phyloP scores from a whole-genome alignment of 2,113 vertebrate genomes.

The Leucopsar rothschildi region DNA sequence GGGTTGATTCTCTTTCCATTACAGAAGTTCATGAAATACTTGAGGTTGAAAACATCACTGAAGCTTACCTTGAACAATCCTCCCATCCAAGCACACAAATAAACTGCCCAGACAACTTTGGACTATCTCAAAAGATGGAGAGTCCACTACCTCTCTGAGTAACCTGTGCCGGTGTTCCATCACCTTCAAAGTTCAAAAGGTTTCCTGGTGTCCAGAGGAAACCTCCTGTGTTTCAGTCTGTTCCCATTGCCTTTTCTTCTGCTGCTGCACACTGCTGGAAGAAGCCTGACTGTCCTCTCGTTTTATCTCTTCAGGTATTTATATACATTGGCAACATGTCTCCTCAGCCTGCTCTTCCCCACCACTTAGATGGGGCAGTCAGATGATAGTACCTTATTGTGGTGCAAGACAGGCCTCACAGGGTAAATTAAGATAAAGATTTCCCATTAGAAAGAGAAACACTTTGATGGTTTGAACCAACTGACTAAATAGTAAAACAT shows the following conservation, averaged over 20 bases:
- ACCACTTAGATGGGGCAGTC: neutral
- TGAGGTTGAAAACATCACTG: neutral
- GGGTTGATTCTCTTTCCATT: neutral
- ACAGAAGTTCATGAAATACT: neutral
- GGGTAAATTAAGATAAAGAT: neutral
- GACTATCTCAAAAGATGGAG: neutral
- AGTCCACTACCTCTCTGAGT: neutral
- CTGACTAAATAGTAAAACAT: neutral
- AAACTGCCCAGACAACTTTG: neutral
- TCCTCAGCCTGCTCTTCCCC: neutral
- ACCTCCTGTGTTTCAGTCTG: neutral
- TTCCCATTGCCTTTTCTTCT: neutral
- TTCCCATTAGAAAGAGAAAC: neutral
- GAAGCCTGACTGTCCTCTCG: rapidly evolving
- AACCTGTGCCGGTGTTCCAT: neutral
- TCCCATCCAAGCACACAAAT: neutral
- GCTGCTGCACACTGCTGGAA: neutral
- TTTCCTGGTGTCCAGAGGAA: neutral
- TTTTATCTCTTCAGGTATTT: neutral
- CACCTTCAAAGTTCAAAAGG: neutral
- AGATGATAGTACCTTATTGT: neutral
- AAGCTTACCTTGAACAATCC: neutral
- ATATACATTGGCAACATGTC: neutral
- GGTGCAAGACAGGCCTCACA: neutral
- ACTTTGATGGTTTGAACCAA: neutral